phyloP scores from a whole-genome alignment of 2,797 vertebrate genomes.

The Sebastiscus albofasciatus region DNA sequence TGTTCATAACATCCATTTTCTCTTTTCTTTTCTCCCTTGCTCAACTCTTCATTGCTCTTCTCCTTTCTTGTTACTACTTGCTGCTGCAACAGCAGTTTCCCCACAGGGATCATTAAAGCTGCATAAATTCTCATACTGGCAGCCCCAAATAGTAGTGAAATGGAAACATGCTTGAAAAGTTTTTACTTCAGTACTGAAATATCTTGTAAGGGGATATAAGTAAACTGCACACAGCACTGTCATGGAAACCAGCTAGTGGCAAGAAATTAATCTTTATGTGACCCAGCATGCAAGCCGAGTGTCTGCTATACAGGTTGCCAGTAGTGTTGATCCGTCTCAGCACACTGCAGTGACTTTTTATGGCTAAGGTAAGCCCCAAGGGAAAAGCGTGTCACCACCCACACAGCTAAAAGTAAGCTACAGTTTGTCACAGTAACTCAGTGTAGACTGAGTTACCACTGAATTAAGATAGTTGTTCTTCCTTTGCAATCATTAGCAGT shows the following conservation, averaged over 20 bases:
- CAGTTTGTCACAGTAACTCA: constrained; percentile 38
- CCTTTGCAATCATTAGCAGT: background rate
- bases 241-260: background rate
- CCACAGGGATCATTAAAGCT: constrained; percentile 70
- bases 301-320: background rate
- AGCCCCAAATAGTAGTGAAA: constrained; percentile 49
- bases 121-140: constrained; percentile 47
- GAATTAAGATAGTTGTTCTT: constrained; percentile 18
- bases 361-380: background rate
- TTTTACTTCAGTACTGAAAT: constrained; percentile 17
- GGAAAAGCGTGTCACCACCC: constrained; percentile 26
- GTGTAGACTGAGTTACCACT: background rate
- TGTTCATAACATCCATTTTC: constrained; percentile 56
- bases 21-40: constrained; percentile 38
- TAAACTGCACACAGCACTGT: constrained; percentile 18
- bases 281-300: background rate
- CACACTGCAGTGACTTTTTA: background rate
- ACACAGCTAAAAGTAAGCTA: constrained; percentile 34
- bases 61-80: constrained; percentile 42
- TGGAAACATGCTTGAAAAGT: constrained; percentile 48
- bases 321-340: background rate
- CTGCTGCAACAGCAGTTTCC: constrained; percentile 53
- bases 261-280: constrained; percentile 8
- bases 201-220: constrained; percentile 25
- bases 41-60: constrained; percentile 28